These are phyloP conservation scores for Columba janthina DNA, from an alignment of 2,113 vertebrate species.

Conservation along the genomic window DNA sequence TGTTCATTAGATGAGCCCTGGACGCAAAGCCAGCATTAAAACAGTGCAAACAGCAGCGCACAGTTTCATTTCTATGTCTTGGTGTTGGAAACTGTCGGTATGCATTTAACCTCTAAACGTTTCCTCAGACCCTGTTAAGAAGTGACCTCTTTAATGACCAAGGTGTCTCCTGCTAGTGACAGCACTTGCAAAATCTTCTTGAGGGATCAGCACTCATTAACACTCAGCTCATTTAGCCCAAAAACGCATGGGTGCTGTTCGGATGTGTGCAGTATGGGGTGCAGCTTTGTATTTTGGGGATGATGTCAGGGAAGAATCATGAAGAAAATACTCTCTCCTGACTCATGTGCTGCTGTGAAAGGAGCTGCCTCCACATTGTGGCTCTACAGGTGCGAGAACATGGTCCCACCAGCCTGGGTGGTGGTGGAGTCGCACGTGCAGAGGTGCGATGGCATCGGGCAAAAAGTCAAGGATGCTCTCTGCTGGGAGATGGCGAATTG, in stretches of 20 bases:
- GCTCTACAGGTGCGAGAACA: background rate
- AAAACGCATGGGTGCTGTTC: background rate
- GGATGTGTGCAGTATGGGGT: background rate
- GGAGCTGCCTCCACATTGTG: background rate
- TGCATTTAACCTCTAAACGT: background rate
- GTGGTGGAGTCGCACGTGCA: background rate
- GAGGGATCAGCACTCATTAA: background rate
- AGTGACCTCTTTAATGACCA: background rate
- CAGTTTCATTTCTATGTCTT: background rate
- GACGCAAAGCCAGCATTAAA: background rate
- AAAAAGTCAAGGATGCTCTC: background rate
- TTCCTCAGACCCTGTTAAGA: background rate
- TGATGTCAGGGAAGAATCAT: background rate
- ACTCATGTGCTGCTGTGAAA: accelerated
- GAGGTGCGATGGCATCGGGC: accelerated
- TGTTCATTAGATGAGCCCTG: background rate
- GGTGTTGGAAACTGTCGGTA: background rate
- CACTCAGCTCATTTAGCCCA: background rate
- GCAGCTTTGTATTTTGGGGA: background rate
- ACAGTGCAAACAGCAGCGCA: no score
- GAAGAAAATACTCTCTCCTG: background rate
- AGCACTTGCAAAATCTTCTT: background rate
- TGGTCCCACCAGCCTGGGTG: background rate
- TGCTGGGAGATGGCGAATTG: background rate
- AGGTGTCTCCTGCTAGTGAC: background rate